Evolutionary conservation across 2,888 invertebrate species (phyloP), one percentile per base, ranked within the genome.

Genomic region (Campoletis raptor): DNA sequence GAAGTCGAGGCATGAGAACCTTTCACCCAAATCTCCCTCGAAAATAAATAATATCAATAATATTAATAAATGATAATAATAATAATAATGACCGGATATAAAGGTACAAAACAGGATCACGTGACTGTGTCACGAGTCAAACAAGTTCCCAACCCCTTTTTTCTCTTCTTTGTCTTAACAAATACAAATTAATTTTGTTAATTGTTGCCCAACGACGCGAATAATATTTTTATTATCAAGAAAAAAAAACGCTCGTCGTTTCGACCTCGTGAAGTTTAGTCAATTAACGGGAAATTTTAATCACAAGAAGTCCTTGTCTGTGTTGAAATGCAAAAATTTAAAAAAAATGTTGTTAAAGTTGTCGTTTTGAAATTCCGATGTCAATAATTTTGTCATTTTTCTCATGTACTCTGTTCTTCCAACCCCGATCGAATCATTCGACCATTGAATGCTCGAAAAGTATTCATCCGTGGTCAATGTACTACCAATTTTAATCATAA

Each of bases 1-100:
- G 97, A 97, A 95, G 96, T 96, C 95, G 97, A 98, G 96, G 97
- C 97, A 97, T 97, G 95, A 90, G 88, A 86, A 70, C 72, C 80
- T 70, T 83, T 80, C 85, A 80, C 76, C 70, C 81, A 85, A 42
- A 42, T 24, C 9, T 21, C 81, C 76, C 64, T 30, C 21, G 21
- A 30, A 79, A 76, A 74, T 54, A 48, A 81, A 74, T 61, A 72
- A 36, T 18, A 42, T 15, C 18, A 48, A 48, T 64, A 36, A 24
- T 36, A 15, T 36, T 36, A 36, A 64, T 36, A 12, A 64, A 30
- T 30, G 3, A 30, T 36, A 18, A 64, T 64, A 61, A 24, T 66
- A 18, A 69, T 70, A 70, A 48, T 37, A 80, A 80, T 64, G 54
- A 72, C 70, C 74, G 67, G 66, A 82, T 69, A 66, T 82, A 21